Conservation (phyloP, 2,888 invertebrate species). For the Rhamnusium bicolor region DNA sequence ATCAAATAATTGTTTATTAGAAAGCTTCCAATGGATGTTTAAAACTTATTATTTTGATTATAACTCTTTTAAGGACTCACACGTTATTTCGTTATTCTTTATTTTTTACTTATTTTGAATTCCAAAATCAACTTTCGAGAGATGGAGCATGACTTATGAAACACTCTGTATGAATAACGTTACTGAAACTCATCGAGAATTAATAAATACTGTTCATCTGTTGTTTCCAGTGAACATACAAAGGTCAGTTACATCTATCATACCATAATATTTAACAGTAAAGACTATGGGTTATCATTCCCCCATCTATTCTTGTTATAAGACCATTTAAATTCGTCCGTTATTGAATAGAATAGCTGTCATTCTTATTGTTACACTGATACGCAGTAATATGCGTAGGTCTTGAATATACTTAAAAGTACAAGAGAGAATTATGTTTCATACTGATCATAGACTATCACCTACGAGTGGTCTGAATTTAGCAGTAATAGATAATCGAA, state of each 20-base stretch:
- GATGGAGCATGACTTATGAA: too few species aligned
- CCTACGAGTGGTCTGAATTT: conserved; percentile 31
- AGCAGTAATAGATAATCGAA: conserved; percentile 12
- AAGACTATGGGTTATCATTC: not conserved
- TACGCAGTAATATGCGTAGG: conserved; percentile 20
- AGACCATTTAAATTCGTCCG: conserved; percentile 19
- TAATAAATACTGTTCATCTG: not conserved
- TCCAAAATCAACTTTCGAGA: too few species aligned
- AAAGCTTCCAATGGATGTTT: too few species aligned
- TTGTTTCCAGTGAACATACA: not conserved
- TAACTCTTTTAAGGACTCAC: too few species aligned
- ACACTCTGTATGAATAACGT: not conserved
- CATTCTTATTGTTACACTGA: conserved; percentile 22
- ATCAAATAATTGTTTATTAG: too few species aligned
- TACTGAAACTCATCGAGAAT: not conserved
- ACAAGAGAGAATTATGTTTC: conserved; percentile 23
- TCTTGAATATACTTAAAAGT: conserved; percentile 27
- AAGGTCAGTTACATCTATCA: not conserved
- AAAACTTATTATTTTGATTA: too few species aligned
- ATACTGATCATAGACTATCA: conserved; percentile 24
- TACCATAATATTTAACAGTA: not conserved
- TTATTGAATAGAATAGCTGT: not conserved
- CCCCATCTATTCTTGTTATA: not conserved
- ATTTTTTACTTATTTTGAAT: too few species aligned
- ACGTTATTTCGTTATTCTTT: too few species aligned